Base-by-base conservation (phyloP, 2,888 invertebrate species). In the Arge pagana region DNA sequence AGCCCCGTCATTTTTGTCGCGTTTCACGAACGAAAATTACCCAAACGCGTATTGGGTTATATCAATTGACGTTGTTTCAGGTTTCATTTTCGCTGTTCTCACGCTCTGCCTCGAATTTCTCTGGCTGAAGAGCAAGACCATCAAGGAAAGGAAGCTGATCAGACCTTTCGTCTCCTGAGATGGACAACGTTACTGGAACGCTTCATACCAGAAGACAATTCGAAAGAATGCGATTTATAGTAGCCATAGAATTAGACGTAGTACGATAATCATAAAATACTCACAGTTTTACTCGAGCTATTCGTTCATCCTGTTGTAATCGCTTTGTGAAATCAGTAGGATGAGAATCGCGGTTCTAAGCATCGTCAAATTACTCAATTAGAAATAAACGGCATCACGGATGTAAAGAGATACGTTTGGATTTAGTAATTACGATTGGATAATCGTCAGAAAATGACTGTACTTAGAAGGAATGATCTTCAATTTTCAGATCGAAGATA, bases 41-140 rank as follows among this genome's bases (percentile, higher is more conserved):
- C 26, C 26, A n/a, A 21, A 26, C 6, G 16, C 10, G 11, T 11
- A 6, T 4, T 13, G 3, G n/a, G 19, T 43, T 6, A 19, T 2
- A 10, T 16, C 18, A 2, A 23, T 35, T 35, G 31, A 13, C 45
- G 21, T 33, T 33, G n/a, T 76, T 77, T 43, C 67, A 83, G 83
- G 83, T 21, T 79, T 82, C 57, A 58, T 77, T 5, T 54, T 80
- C 7, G 77, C 82, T 2, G 53, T 78, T 1, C 43, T 79, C 5
- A 64, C 81, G 11, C 77, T 84, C 21, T 56, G 74, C 23, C 64
- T 70, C 23, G 85, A 85, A 68, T 79, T 77, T 56, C 61, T 79
- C 3, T 78, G 78, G 65, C 68, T 77, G 52, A 73, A 70, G 48
- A 76, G 78, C 40, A 75, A 74, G 58, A 55, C 66, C 15, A 63